Evolutionary conservation across 1,140 invertebrate genomes (phyloP), one percentile per base, ranked within the genome.

Genomic region (Anastrepha ludens): DNA sequence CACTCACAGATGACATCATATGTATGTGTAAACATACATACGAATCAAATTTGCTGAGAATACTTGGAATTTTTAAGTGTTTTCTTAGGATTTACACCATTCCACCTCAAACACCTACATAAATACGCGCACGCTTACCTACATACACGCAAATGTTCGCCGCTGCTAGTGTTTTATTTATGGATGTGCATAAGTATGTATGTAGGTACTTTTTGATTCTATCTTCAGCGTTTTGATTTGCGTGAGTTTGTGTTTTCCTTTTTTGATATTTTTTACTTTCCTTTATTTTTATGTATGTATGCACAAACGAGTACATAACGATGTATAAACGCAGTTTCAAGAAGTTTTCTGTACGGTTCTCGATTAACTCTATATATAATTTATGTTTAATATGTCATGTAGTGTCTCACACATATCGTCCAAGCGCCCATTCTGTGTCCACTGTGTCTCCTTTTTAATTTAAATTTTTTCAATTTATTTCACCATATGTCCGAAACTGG

Each of bases 31-130:
- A 29, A 70, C 11, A 11, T 70, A 44, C 9, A 29, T 44, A 29
- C 29, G 65, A 29, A 9, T 41, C 9, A 70, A 44, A 44, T 41
- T 70, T 70, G 29, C 39, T 70, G 8, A 11, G 65, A 65, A 91
- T 92, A 92, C 90, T 90, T 92, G 91, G 91, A 92, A 92, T 91
- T 92, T 92, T 91, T 89, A 90, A 92, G 91, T 92, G 90, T 91
- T 92, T 92, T 92, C 91, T 90, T 88, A 90, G 91, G 91, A 92
- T 91, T 91, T 88, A 90, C 89, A 87, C 89, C 60, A 50, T 39
- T 58, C 55, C 47, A 62, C 11, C n/a, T 58, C 62, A 86, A 86
- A 86, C n/a, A 86, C 44, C n/a, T 20, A 62, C 3, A 67, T 65
- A 20, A 9, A 67, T 2, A 67, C 41, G 1, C 70, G 15, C 15